Evolutionary conservation across 2,113 vertebrate species (phyloP).

Genomic region (Daphoenositta chrysoptera): DNA sequence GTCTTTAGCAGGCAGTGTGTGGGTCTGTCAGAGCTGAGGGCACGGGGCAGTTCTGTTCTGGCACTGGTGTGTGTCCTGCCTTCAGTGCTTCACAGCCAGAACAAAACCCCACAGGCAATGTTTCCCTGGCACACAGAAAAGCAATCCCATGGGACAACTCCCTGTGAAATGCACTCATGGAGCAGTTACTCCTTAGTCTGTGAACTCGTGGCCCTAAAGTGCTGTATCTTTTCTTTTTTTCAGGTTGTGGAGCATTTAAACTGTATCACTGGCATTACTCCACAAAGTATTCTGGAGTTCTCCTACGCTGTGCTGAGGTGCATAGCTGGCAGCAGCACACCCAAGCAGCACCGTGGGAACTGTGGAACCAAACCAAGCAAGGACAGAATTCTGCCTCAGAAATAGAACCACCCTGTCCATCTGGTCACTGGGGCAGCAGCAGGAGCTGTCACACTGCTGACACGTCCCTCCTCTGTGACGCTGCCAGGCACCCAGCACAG

Average conservation of each 20-base stretch:
- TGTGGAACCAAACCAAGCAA: no score
- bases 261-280: conserved; percentile 85
- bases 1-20: not conserved
- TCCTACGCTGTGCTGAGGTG: conserved; percentile 76
- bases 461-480: no score
- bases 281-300: conserved; percentile 81
- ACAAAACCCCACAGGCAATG: fast-evolving
- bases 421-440: fast-evolving
- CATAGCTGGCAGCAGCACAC: conserved; percentile 48
- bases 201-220: not conserved
- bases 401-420: fast-evolving
- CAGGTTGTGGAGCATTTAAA: conserved; percentile 85
- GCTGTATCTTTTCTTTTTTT: not conserved
- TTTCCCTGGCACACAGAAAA: not conserved
- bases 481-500: not conserved
- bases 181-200: not conserved
- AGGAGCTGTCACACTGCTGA: fast-evolving
- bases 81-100: not conserved
- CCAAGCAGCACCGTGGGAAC: not conserved
- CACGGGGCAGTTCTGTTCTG: not conserved
- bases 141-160: not conserved
- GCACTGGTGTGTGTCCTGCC: not conserved
- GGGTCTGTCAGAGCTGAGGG: not conserved
- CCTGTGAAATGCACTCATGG: not conserved
- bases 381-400: not conserved